A percentile compares a stretch with the other conserved stretches of the same genome.
phyloP scores from a whole-genome alignment of 2,113 vertebrate genomes.

The Pycnonotus jocosus region DNA sequence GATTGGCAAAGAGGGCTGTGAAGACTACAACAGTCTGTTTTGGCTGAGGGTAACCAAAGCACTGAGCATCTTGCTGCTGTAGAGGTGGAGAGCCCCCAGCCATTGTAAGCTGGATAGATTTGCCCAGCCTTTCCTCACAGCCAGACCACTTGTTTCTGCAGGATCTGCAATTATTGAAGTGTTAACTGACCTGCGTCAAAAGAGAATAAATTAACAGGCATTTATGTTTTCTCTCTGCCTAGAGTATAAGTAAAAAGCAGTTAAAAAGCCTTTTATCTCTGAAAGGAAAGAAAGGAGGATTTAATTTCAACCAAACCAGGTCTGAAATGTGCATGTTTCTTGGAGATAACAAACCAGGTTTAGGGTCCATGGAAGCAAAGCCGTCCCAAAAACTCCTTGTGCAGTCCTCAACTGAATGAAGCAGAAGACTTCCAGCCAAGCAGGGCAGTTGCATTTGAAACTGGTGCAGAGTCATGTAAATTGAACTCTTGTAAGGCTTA shows the following conservation, averaged over 20 bases:
- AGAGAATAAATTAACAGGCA: neutral
- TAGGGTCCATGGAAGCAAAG: neutral
- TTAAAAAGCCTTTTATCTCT: neutral
- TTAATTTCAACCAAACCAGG: neutral
- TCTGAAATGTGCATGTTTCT: fast-evolving
- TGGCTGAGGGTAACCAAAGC: neutral
- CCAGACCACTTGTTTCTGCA: neutral
- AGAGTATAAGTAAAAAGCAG: neutral
- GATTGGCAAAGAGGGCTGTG: neutral
- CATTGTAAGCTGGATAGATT: neutral
- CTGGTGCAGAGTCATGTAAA: neutral
- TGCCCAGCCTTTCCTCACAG: neutral
- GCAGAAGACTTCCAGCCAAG: neutral
- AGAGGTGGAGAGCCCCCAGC: neutral
- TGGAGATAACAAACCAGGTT: neutral
- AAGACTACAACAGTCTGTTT: neutral
- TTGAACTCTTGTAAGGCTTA: neutral
- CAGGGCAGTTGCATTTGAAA: neutral
- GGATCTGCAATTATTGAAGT: neutral
- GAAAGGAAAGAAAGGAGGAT: neutral
- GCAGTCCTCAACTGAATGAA: neutral
- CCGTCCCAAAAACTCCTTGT: neutral
- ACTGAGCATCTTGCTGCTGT: neutral
- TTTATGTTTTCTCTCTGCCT: neutral
- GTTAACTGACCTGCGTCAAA: neutral